Conservation (phyloP, 2,888 invertebrate genomes). For the Cryptus viduatorius region DNA sequence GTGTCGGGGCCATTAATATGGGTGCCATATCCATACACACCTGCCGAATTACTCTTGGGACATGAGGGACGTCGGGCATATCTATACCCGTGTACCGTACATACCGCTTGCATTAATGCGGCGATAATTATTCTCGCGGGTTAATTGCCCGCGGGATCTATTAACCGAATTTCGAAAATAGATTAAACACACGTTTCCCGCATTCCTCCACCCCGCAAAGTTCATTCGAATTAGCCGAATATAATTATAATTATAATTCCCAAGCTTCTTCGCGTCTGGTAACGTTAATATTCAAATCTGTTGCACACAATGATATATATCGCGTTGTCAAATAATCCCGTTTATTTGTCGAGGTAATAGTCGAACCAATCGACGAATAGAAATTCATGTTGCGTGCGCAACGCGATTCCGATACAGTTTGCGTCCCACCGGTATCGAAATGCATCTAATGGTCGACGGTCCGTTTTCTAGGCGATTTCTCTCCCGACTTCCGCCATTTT, state of each 20-base stretch:
- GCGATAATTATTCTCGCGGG: constrained; percentile 63
- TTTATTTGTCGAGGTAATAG: neutral
- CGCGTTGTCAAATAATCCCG: neutral
- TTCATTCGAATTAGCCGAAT: neutral
- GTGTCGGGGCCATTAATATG: constrained; percentile 74
- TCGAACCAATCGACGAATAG: constrained; percentile 32
- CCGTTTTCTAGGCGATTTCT: neutral
- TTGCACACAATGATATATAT: neutral
- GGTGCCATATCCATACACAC: constrained; percentile 76
- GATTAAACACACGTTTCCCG: constrained; percentile 37
- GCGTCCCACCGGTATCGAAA: constrained; percentile 69
- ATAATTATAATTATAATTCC: neutral
- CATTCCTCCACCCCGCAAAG: neutral
- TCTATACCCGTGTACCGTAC: constrained; percentile 27
- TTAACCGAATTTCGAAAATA: constrained; percentile 49
- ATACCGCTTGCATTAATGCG: constrained; percentile 47
- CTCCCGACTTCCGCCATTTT: constrained; percentile 4
- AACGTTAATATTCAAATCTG: neutral
- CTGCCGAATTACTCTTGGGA: constrained; percentile 73
- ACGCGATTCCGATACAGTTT: constrained; percentile 54
- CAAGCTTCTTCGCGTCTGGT: neutral
- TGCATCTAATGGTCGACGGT: constrained; percentile 68
- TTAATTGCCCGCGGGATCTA: constrained; percentile 32
- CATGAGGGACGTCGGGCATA: constrained; percentile 49
- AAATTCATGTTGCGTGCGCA: constrained; percentile 28